Evolutionary conservation across 2,888 invertebrate genomes (phyloP).

Genomic region (Plutella xylostella): DNA sequence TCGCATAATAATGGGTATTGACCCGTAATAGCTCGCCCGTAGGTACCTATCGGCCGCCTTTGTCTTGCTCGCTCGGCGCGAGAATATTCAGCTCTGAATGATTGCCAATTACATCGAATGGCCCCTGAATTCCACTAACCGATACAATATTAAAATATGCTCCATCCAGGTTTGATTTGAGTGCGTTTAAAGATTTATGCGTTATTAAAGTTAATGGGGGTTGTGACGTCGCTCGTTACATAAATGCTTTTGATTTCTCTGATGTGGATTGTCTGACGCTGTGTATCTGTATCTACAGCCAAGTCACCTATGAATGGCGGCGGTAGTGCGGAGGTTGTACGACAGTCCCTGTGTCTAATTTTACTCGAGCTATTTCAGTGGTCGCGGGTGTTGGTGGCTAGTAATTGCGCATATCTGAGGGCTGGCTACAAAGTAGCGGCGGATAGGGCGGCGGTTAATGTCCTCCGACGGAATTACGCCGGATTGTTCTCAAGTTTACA

Average conservation of each 20-base stretch:
- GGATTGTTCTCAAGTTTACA: conserved; percentile 69
- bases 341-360: background rate
- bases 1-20: conserved; percentile 70
- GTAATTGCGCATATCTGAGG: background rate
- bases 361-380: background rate
- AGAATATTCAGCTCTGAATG: conserved; percentile 63
- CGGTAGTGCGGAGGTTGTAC: too few species aligned
- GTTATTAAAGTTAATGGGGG: conserved; percentile 38
- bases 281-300: too few species aligned
- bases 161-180: conserved; percentile 49
- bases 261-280: background rate
- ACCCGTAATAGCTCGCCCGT: conserved; percentile 65
- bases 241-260: background rate
- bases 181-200: conserved; percentile 59
- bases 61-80: conserved; percentile 64
- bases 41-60: conserved; percentile 65
- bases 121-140: conserved; percentile 58
- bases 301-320: too few species aligned
- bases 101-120: conserved; percentile 69
- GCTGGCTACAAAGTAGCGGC: conserved; percentile 59
- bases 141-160: conserved; percentile 51
- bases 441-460: conserved; percentile 69
- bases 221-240: conserved; percentile 22
- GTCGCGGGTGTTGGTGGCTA: background rate
- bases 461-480: conserved; percentile 68